Base-by-base conservation (phyloP, 2,888 invertebrate genomes). In the Pseudeuparius sepicola region DNA sequence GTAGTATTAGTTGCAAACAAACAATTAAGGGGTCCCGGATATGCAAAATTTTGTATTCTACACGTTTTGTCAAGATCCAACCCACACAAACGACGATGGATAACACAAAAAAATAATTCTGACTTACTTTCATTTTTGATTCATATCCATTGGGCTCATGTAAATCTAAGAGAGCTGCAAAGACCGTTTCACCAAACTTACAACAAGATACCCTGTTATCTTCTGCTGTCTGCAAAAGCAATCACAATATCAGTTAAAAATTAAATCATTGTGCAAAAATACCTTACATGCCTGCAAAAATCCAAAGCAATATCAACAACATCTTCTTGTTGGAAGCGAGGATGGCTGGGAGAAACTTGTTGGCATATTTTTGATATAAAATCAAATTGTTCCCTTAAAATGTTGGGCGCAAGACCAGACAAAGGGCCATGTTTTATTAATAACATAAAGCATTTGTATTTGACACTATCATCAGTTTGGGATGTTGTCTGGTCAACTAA, bases 151-250 rank as follows among this genome's bases (percentile, higher is more conserved):
- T 51, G 6, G 41, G 39, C 39, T 50, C 48, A 43, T 56, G 58
- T 12, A 57, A 28, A 18, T 43, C 41, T 17, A 50, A 34, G 7
- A 59, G 41, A 34, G 36, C 40, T 5, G 36, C 24, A 26, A 59
- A 50, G 12, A 56, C 41, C 25, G 55, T 52, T 47, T 64, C 63
- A 3, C 61, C 61, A 39, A 64, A 52, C 46, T 57, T 58, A 37
- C 57, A 55, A 37, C 57, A 59, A 12, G 56, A 49, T 33, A 54
- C 43, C 27, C 61, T 47, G 40, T 55, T 55, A 41, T 61, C 59
- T 45, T 54, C 56, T 9, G 54, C 55, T 17, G 51, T 53, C 59
- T 60, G 42, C 43, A 57, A 49, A 20, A 24, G 36, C n/a, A n/a
- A n/a, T n/a, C n/a, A n/a, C n/a, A n/a, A n/a, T n/a, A n/a, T n/a